Evolutionary conservation across 2,888 invertebrate species (phyloP).

Genomic region (Himalopsyche japonica): DNA sequence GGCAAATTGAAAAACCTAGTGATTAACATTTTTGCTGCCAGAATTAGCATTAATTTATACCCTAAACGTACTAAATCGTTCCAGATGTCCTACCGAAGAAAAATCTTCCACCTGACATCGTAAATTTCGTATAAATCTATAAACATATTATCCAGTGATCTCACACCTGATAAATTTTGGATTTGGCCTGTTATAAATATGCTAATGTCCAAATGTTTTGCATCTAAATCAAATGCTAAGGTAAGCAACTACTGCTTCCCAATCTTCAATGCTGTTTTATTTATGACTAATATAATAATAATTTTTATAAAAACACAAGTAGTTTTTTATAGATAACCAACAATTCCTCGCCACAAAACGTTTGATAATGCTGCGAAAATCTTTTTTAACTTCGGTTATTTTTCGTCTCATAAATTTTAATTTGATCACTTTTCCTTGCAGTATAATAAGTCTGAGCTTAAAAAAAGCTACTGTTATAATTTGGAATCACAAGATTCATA

Average conservation of each 20-base stretch:
- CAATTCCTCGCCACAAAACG: too few relatives aligned
- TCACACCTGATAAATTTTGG: neutral
- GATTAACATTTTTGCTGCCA: neutral
- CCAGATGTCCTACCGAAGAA: neutral
- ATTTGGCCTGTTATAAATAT: neutral
- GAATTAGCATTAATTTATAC: neutral
- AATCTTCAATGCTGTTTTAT: neutral
- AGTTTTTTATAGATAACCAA: too few relatives aligned
- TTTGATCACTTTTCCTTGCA: too few relatives aligned
- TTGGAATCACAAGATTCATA: too few relatives aligned
- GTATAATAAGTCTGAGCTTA: too few relatives aligned
- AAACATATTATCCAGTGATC: neutral
- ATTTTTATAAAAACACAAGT: too few relatives aligned
- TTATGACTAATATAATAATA: neutral
- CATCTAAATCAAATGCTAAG: neutral
- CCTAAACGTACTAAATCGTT: neutral
- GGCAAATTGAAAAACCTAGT: neutral
- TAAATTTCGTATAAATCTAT: neutral
- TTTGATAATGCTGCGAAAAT: too few relatives aligned
- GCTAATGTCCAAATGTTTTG: neutral
- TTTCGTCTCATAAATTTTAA: too few relatives aligned
- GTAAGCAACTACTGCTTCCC: neutral
- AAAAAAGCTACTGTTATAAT: too few relatives aligned
- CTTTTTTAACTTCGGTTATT: too few relatives aligned
- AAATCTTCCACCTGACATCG: neutral